Evolutionary conservation across 2,888 invertebrate species (phyloP).

Genomic region (Tipula helvola): DNA sequence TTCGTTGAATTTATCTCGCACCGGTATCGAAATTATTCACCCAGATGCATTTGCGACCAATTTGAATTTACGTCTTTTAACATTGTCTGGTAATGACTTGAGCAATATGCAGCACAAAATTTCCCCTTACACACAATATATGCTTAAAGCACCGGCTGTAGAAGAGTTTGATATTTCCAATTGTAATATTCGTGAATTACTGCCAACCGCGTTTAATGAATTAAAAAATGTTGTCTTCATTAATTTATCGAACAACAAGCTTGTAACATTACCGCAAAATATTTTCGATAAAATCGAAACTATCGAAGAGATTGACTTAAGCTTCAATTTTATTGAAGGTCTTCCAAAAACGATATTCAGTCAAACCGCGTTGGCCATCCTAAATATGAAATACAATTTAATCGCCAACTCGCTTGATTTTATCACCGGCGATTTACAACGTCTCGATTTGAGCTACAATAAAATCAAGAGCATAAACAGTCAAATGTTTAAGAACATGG

Average conservation of each 20-base stretch:
- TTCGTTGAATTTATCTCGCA: constrained; percentile 55
- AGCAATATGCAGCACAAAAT: constrained; percentile 27
- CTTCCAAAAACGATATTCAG: constrained; percentile 52
- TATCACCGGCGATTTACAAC: constrained; percentile 48
- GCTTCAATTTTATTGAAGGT: constrained; percentile 51
- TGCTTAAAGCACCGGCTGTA: constrained; percentile 45
- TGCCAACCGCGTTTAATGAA: constrained; percentile 48
- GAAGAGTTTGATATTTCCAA: constrained; percentile 60
- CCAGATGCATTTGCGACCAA: constrained; percentile 58
- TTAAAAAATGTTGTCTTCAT: constrained; percentile 53
- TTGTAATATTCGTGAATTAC: constrained; percentile 52
- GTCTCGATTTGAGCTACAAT: constrained; percentile 56
- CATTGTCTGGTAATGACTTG: constrained; percentile 53
- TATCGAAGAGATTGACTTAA: constrained; percentile 59
- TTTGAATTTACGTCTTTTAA: constrained; percentile 49
- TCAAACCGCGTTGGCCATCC: constrained; percentile 52
- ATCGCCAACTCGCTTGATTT: constrained; percentile 48
- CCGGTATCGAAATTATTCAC: constrained; percentile 50
- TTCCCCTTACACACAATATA: constrained; percentile 17
- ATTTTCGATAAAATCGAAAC: constrained; percentile 42
- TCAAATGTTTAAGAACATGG: constrained; percentile 50
- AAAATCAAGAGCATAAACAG: constrained; percentile 50
- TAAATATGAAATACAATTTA: constrained; percentile 57
- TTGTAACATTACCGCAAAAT: constrained; percentile 38
- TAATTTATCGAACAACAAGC: constrained; percentile 53